Conservation (phyloP, 2,888 invertebrate genomes). For the Apodemia zela region DNA sequence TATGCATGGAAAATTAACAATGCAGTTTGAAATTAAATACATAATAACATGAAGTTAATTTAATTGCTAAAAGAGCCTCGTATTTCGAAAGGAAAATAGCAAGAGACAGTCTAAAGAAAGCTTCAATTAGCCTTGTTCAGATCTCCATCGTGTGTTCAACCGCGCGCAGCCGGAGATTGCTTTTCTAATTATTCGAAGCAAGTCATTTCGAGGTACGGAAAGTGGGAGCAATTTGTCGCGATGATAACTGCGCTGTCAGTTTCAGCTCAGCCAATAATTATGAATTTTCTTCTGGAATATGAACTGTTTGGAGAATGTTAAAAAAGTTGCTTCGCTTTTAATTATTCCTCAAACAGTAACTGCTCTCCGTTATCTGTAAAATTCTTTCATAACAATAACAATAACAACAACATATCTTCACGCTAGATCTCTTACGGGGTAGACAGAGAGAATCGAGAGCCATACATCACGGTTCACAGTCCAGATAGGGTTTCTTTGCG, state of each 20-base stretch:
- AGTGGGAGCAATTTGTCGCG: constrained; percentile 41
- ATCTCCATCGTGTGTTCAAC: constrained; percentile 41
- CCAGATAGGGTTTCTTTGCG: no score
- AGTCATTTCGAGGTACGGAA: constrained; percentile 24
- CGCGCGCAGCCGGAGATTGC: constrained; percentile 52
- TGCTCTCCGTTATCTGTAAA: no score
- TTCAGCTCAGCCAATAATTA: constrained; percentile 20
- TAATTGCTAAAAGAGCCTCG: background rate
- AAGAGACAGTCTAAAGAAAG: constrained; percentile 38
- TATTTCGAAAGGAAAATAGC: background rate
- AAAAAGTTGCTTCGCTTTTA: background rate
- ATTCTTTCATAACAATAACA: no score
- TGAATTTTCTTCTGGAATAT: constrained; percentile 2
- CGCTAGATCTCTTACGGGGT: no score
- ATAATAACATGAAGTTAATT: constrained; percentile 22
- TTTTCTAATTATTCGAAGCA: constrained; percentile 46
- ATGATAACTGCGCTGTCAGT: constrained; percentile 38
- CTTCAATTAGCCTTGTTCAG: constrained; percentile 53
- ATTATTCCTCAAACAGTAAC: background rate
- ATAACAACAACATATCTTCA: no score
- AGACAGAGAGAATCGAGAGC: no score
- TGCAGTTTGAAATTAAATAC: no score
- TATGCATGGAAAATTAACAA: no score
- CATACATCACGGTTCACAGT: no score
- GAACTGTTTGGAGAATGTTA: constrained; percentile 8